A percentile compares a stretch with the other conserved stretches of the same genome.
Evolutionary conservation across 2,113 vertebrate species (phyloP).

Genomic region (Cnemophilus loriae): DNA sequence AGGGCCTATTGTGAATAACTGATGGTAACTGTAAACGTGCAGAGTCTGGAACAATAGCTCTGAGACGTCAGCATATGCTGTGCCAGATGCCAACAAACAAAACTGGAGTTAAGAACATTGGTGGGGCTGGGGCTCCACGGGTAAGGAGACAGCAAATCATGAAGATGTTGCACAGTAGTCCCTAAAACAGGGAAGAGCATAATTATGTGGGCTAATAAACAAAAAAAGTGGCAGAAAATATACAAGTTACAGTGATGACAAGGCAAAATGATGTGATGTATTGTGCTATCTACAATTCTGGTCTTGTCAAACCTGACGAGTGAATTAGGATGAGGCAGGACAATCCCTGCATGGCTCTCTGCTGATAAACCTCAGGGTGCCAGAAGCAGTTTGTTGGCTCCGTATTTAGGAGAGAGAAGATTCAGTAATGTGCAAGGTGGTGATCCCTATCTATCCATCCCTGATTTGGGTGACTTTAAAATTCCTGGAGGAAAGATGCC

Average conservation of each 20-base stretch:
- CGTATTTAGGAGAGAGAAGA: neutral
- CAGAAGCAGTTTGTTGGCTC: neutral
- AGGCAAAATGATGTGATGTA: neutral
- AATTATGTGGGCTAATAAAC: neutral
- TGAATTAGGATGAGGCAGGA: neutral
- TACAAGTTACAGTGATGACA: neutral
- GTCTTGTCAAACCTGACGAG: neutral
- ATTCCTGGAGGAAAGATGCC: neutral
- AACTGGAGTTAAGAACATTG: neutral
- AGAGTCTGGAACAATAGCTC: slow-evolving; percentile 6
- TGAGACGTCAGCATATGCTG: neutral
- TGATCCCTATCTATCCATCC: neutral
- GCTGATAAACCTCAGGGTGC: neutral
- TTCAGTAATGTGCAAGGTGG: neutral
- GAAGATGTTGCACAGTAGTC: neutral
- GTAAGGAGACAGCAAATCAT: neutral
- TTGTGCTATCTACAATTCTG: neutral
- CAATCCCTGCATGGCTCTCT: neutral
- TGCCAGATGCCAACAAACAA: slow-evolving; percentile 1
- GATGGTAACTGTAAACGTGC: neutral
- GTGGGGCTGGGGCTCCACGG: neutral
- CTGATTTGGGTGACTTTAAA: neutral
- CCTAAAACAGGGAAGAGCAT: rapidly evolving
- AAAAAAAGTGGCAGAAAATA: neutral
- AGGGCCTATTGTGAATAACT: neutral